Base-by-base conservation (phyloP, 2,797 vertebrate genomes). In the Phoebastria nigripes region DNA sequence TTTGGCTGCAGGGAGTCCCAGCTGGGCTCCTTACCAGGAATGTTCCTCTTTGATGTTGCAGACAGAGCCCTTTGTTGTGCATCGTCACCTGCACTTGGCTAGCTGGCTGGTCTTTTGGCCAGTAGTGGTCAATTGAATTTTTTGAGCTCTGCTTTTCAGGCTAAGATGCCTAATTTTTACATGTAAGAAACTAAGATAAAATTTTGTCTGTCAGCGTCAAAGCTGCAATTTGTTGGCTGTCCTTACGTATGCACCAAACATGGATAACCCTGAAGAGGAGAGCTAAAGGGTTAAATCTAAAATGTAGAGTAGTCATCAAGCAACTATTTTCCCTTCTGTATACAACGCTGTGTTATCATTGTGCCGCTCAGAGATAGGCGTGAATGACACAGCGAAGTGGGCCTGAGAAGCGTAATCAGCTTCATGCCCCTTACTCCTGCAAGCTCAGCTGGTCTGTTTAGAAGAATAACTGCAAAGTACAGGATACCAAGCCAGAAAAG, bases 331-430 rank as follows among this genome's bases (percentile, higher is more conserved):
- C 46, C 63, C 37, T 87, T 71, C 74, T 78, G 56, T 37, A 3
- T 42, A 55, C 52, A 80, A 49, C 0, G 0, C 74, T 51, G 35
- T 63, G 69, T 90, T 96, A 95, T 94, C 96, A 67, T 1, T 59
- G 59, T 25, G 55, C 62, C 4, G 8, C 86, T 66, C 88, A 73
- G 58, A 78, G 90, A 92, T 19, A 94, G 74, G 71, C 0, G 0
- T 65, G 90, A 89, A 46, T 80, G 90, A 85, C 93, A 78, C 41
- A 61, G 58, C 91, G 81, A 94, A 96, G 96, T 91, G 96, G 61
- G 69, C 54, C 37, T 1, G 2, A 74, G 78, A 78, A 78, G 17
- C 1, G 0, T 21, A 41, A 85, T 74, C 78, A 65, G 63, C 71
- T 44, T 61, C 49, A 18, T 3, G 61, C 33, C 37, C 71, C 73